phyloP scores from a whole-genome alignment of 1,140 invertebrate genomes.

The Liolophura sinensis region DNA sequence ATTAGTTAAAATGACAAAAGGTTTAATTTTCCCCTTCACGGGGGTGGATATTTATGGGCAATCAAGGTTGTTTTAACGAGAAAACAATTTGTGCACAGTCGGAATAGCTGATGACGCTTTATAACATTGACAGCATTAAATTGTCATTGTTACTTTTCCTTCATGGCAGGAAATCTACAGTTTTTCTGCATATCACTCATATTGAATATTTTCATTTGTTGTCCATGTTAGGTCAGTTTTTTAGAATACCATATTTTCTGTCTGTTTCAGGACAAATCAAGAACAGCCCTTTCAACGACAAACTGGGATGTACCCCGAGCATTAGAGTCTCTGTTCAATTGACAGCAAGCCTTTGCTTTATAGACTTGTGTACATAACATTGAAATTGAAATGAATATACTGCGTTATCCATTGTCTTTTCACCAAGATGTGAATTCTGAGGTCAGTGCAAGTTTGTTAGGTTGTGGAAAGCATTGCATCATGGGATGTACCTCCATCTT shows the following conservation, averaged over 20 bases:
- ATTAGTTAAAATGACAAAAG: background rate
- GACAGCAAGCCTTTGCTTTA: too few species aligned
- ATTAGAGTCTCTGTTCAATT: conserved; percentile 32
- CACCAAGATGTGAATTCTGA: too few species aligned
- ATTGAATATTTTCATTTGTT: conserved; percentile 1
- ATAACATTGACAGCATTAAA: background rate
- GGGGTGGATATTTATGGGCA: too few species aligned
- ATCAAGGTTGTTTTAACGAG: too few species aligned
- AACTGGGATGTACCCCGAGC: conserved; percentile 57
- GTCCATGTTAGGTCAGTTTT: background rate
- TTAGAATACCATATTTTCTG: background rate
- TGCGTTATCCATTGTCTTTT: too few species aligned
- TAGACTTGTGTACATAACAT: too few species aligned
- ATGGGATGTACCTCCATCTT: too few species aligned
- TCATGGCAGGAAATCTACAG: background rate
- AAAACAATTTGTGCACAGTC: too few species aligned
- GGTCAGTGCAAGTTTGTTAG: too few species aligned
- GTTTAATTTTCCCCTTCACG: background rate
- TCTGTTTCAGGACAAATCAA: conserved; percentile 49
- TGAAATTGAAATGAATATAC: too few species aligned
- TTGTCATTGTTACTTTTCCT: background rate
- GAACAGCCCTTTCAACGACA: conserved; percentile 55
- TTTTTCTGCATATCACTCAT: background rate
- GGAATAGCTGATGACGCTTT: too few species aligned
- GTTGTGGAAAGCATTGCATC: too few species aligned